Evolutionary conservation across 2,797 vertebrate species (phyloP), one percentile per base, ranked within the genome.

Genomic region (Poliocrania exsul): DNA sequence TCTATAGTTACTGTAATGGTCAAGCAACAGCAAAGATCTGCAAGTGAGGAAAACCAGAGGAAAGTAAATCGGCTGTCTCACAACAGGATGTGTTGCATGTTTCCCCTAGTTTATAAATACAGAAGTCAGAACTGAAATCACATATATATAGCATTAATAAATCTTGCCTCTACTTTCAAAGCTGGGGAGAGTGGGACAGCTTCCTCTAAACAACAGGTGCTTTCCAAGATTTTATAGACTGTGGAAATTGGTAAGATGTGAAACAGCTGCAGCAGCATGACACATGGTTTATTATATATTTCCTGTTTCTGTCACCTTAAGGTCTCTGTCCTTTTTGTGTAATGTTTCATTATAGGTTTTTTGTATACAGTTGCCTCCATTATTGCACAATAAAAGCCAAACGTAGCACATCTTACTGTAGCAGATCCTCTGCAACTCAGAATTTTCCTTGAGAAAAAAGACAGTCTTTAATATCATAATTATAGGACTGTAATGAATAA

Each of bases 141-240:
- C 88, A 56, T 93, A 81, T 92, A 47, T 90, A 88, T 66, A 71
- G 74, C 23, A 25, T n/a, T 78, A 91, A 88, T 96, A 97, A 97
- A 97, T 96, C 88, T 85, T 94, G 33, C 35, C 28, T 93, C 49
- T 81, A 46, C 81, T 95, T 95, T 94, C 81, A 94, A 96, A 96
- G 69, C 73, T 56, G 70, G 70, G 38, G 51, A 92, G 61, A 91
- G 24, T 82, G 77, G 50, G 74, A 90, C 42, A 91, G 66, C 79
- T 91, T 94, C 78, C 37, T 70, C 73, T 86, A 93, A 97, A 97
- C 94, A 96, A 92, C 92, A 96, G 95, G 94, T 84, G 57, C 71
- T 89, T 96, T 95, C 75, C 70, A 83, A 57, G 78, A 72, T 91
- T 97, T 96, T 97, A 96, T 88, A 96, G 95, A 82, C 94, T 91